Conservation (phyloP, 2,888 invertebrate genomes). For the Pemphredon lugubris region DNA sequence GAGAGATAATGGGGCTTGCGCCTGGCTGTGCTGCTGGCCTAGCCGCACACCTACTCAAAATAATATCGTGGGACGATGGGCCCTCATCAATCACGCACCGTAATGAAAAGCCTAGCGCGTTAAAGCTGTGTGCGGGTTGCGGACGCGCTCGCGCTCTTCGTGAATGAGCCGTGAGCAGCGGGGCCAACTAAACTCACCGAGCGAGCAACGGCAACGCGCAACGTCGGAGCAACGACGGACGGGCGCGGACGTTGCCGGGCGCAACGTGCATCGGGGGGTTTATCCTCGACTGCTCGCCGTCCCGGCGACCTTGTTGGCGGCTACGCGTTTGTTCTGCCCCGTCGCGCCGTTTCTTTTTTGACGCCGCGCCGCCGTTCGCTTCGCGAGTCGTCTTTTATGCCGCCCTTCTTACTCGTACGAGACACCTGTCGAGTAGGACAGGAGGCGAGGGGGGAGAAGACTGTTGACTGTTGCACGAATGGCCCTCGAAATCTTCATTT, state of each 20-base stretch:
- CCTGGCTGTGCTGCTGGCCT: constrained; percentile 33
- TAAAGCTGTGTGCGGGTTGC: constrained; percentile 31
- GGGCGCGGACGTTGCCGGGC: no score
- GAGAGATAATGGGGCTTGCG: constrained; percentile 65
- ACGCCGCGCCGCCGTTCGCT: constrained; percentile 9
- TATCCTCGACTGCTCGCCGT: no score
- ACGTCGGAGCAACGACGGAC: no score
- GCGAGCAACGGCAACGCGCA: not conserved
- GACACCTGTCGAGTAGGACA: constrained; percentile 40
- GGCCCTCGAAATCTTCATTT: constrained; percentile 47
- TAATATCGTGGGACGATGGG: constrained; percentile 65
- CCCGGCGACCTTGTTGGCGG: no score
- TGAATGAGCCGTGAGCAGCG: constrained; percentile 17
- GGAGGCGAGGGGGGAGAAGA: constrained; percentile 4
- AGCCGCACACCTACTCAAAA: constrained; percentile 64
- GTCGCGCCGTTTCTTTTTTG: constrained; percentile 12
- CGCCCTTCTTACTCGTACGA: constrained; percentile 12
- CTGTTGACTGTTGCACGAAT: constrained; percentile 15
- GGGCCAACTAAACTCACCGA: constrained; percentile 9
- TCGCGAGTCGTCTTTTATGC: constrained; percentile 14
- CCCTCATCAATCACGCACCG: constrained; percentile 66
- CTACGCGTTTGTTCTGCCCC: no score
- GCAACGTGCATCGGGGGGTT: no score
- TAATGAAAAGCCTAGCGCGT: constrained; percentile 65
- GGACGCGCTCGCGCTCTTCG: constrained; percentile 6